Percentiles rank a stretch among this genome's conserved stretches.
Evolutionary conservation across 1,140 invertebrate species (phyloP).

Genomic region (Microvelia longipes): DNA sequence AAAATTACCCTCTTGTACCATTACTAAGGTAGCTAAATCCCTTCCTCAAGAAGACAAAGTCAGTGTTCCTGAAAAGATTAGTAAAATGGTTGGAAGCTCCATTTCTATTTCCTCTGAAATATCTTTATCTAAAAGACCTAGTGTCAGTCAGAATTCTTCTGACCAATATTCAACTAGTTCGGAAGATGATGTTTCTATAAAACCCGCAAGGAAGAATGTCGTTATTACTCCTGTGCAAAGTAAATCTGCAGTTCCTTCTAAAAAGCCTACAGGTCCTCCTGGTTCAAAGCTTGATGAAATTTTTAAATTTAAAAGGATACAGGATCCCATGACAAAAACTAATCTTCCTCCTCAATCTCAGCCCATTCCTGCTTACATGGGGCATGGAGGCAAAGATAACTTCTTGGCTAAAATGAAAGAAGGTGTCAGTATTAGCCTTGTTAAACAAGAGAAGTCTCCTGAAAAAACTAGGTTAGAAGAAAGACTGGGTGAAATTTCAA

Average conservation of each 20-base stretch:
- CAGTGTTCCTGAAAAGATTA: constrained; percentile 3
- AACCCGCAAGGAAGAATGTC: too few species aligned
- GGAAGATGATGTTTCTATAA: background rate
- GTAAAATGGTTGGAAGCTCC: background rate
- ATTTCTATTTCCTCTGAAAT: too few species aligned
- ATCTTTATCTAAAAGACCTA: too few species aligned
- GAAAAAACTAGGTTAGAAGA: background rate
- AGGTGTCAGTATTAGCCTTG: constrained; percentile 1
- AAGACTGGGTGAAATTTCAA: background rate
- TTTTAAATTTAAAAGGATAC: constrained; percentile 14
- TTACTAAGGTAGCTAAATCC: constrained; percentile 7
- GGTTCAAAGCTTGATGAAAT: constrained; percentile 20
- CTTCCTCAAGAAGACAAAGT: constrained; percentile 8
- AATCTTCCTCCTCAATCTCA: constrained; percentile 9
- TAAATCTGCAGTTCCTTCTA: background rate
- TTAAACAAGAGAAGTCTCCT: background rate
- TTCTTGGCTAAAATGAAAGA: constrained; percentile 12
- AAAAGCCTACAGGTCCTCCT: constrained; percentile 10
- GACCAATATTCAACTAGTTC: background rate
- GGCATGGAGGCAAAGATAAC: background rate
- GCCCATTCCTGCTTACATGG: constrained; percentile 7
- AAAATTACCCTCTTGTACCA: too few species aligned
- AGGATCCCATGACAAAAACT: background rate
- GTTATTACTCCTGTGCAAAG: too few species aligned
- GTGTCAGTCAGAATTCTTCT: too few species aligned